Percentiles rank a stretch among this genome's conserved stretches.
Evolutionary conservation across 2,113 vertebrate species (phyloP).

Genomic region (Eudorcas thomsonii): DNA sequence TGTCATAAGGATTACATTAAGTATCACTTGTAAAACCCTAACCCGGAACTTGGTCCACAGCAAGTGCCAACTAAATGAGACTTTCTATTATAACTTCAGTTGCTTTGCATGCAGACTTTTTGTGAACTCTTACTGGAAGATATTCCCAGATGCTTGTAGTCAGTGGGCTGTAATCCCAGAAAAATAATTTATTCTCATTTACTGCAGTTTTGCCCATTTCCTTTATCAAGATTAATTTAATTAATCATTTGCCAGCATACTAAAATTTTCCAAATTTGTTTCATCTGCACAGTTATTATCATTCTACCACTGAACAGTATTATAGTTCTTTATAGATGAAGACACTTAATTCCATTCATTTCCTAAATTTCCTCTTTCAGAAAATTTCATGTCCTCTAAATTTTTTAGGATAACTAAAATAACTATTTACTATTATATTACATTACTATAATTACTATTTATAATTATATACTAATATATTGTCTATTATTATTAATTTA

Average conservation of each 20-base stretch:
- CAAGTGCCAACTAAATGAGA: neutral
- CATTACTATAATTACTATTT: neutral
- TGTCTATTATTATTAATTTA: conserved; percentile 11
- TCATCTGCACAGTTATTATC: neutral
- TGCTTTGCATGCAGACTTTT: neutral
- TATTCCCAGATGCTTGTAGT: neutral
- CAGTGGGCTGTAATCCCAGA: neutral
- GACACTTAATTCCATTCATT: neutral
- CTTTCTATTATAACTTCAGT: neutral
- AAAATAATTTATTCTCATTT: neutral
- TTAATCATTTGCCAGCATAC: neutral
- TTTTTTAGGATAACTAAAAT: conserved; percentile 13
- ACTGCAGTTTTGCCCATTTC: neutral
- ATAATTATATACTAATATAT: neutral
- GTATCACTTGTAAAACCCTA: neutral
- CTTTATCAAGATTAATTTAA: neutral
- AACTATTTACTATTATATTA: neutral
- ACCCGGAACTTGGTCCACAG: neutral
- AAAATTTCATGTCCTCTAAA: neutral
- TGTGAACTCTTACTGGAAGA: neutral
- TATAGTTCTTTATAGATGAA: neutral
- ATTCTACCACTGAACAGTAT: neutral
- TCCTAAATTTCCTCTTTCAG: conserved; percentile 18
- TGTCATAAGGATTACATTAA: neutral
- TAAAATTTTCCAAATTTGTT: neutral